Conservation (phyloP, 2,888 invertebrate genomes). For the Thymelicus lineola region DNA sequence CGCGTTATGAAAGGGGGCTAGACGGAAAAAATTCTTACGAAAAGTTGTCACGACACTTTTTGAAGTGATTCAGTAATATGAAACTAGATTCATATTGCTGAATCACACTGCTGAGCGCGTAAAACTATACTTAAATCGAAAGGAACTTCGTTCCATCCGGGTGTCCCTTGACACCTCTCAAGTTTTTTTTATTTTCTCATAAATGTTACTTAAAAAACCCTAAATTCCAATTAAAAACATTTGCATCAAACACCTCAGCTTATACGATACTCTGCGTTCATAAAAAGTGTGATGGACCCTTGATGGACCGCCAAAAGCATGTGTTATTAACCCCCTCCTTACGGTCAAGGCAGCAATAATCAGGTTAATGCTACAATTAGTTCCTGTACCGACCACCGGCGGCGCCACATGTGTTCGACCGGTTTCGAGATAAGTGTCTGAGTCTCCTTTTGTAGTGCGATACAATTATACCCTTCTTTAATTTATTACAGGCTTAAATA, state of each 20-base stretch:
- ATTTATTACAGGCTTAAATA: slow-evolving; percentile 37
- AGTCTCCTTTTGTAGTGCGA: slow-evolving; percentile 29
- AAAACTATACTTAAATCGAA: too few species aligned
- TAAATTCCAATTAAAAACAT: not conserved
- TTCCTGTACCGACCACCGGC: slow-evolving; percentile 65
- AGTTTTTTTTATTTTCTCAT: too few species aligned
- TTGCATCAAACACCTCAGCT: not conserved
- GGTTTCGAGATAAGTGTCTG: slow-evolving; percentile 46
- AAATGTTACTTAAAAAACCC: too few species aligned
- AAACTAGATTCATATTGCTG: too few species aligned
- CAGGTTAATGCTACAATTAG: slow-evolving; percentile 71
- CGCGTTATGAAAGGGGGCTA: too few species aligned
- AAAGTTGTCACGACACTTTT: too few species aligned
- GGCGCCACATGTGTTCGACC: slow-evolving; percentile 57
- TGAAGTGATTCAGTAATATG: too few species aligned
- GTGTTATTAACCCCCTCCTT: slow-evolving; percentile 22
- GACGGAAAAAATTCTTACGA: too few species aligned
- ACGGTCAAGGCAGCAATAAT: slow-evolving; percentile 52
- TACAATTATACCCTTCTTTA: slow-evolving; percentile 35
- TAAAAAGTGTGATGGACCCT: slow-evolving; percentile 16
- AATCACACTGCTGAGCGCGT: too few species aligned
- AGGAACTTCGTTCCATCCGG: too few species aligned
- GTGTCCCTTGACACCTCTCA: too few species aligned
- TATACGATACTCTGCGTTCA: not conserved
- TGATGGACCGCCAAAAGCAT: slow-evolving; percentile 29